Percentiles rank a stretch among this genome's conserved stretches.
Evolutionary conservation across 2,113 vertebrate genomes (phyloP).

Genomic region (Rhabdomys dilectus): DNA sequence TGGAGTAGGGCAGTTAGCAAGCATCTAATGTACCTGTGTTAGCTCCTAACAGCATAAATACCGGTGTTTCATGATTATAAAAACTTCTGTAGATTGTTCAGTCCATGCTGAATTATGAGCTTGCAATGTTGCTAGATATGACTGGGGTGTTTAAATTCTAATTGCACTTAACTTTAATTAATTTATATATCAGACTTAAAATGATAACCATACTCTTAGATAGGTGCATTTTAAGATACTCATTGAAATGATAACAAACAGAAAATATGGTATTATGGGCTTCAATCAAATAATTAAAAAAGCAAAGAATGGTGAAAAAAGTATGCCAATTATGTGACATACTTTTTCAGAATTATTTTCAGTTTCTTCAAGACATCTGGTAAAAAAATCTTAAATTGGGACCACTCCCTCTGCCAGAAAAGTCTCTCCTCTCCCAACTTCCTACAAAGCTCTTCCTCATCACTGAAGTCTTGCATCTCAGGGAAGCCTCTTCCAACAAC

Average conservation of each 20-base stretch:
- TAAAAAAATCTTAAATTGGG: neutral
- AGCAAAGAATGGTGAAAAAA: neutral
- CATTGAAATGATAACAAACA: neutral
- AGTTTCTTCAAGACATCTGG: neutral
- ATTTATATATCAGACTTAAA: neutral
- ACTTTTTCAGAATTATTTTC: neutral
- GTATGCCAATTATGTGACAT: neutral
- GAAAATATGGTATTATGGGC: neutral
- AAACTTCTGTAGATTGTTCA: neutral
- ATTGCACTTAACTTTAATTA: neutral
- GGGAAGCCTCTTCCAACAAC: neutral
- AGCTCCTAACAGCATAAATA: neutral
- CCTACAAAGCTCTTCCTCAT: neutral
- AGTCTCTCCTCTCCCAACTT: neutral
- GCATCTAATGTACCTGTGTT: neutral
- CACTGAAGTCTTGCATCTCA: neutral
- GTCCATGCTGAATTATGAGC: neutral
- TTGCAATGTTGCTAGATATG: neutral
- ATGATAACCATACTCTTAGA: neutral
- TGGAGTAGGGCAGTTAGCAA: neutral
- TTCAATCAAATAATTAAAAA: neutral
- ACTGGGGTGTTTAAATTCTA: neutral
- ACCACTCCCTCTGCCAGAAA: too few relatives aligned
- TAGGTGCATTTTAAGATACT: too few relatives aligned
- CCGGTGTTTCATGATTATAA: neutral